A percentile compares a stretch with the other conserved stretches of the same genome.
phyloP scores from a whole-genome alignment of 2,797 vertebrate species.

The Myioborus miniatus region DNA sequence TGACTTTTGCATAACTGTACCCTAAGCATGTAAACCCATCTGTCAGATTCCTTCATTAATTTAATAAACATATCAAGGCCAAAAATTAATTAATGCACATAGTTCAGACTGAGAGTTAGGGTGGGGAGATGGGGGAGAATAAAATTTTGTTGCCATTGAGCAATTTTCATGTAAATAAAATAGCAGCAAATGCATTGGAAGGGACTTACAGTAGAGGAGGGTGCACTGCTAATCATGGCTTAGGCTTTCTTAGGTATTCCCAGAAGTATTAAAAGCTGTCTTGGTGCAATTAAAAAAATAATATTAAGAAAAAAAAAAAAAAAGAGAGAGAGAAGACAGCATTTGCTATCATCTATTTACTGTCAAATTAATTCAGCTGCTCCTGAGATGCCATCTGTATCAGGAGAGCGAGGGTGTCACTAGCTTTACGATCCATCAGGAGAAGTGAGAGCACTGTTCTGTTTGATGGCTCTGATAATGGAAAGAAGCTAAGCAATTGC shows the following conservation, averaged over 20 bases:
- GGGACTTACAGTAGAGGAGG: not conserved
- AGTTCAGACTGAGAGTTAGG: conserved; percentile 74
- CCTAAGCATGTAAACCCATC: conserved; percentile 76
- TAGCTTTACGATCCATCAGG: conserved; percentile 70
- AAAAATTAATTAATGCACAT: conserved; percentile 84
- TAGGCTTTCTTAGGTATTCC: conserved; percentile 80
- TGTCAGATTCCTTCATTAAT: conserved; percentile 85
- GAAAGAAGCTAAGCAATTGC: conserved; percentile 76
- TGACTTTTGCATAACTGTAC: conserved; percentile 46
- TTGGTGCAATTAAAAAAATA: conserved; percentile 77
- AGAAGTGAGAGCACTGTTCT: conserved; percentile 69
- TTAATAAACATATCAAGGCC: conserved; percentile 90
- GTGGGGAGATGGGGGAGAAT: conserved; percentile 66
- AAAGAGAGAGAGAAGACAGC: conserved; percentile 51
- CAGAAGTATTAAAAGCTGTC: conserved; percentile 82
- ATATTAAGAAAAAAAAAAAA: conserved; percentile 47
- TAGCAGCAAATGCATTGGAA: conserved; percentile 74
- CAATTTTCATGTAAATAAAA: conserved; percentile 89
- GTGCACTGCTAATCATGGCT: conserved; percentile 78
- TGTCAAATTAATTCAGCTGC: conserved; percentile 88
- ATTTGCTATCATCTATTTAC: conserved; percentile 84
- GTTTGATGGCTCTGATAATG: conserved; percentile 80
- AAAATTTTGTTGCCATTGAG: conserved; percentile 78
- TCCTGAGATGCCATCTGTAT: conserved; percentile 77
- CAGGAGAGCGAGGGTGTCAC: conserved; percentile 73